Base-by-base conservation (phyloP, 2,888 invertebrate genomes). In the Heteromyza rotundicornis region DNA sequence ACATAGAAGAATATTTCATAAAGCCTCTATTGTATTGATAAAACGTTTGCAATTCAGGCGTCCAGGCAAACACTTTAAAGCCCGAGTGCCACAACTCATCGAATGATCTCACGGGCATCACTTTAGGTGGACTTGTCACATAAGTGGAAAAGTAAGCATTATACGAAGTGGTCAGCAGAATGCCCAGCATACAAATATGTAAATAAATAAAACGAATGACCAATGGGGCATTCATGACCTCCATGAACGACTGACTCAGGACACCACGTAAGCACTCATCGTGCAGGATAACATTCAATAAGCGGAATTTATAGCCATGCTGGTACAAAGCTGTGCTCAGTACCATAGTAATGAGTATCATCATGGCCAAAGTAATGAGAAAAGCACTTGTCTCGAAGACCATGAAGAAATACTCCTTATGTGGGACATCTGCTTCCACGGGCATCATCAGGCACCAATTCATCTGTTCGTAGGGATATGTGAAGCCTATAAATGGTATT, bases 141-240 rank as follows among this genome's bases (percentile, higher is more conserved):
- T 73, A 80, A 0, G 79, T 72, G 3, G 80, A 75, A 54, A 80
- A 77, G 60, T 76, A 76, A 0, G 79, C 73, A 47, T 79, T 81
- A 24, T 77, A 81, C 60, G 76, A 74, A 2, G 76, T 76, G 3
- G 80, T 79, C 2, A 80, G 66, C 2, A 80, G 62, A n/a, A 80
- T 70, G 1, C 81, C 80, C 36, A 80, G 23, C 0, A 76, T 27
- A 54, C 76, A 80, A 8, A 81, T 80, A 57, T 77, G 64, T 2
- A 80, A 40, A 36, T 80, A 81, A 10, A 75, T 75, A 24, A 68
- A 72, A 1, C 74, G 70, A 2, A 81, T 66, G 1, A 70, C 59
- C 1, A 64, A 2, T 0, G 80, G 73, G 0, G 79, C 72, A 1
- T 64, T 54, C 0, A 62, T 49, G 0, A 79, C 66, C 64, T 78